Evolutionary conservation across 2,113 vertebrate species (phyloP), one percentile per base, ranked within the genome.

Genomic region (Microcebus jonahi): DNA sequence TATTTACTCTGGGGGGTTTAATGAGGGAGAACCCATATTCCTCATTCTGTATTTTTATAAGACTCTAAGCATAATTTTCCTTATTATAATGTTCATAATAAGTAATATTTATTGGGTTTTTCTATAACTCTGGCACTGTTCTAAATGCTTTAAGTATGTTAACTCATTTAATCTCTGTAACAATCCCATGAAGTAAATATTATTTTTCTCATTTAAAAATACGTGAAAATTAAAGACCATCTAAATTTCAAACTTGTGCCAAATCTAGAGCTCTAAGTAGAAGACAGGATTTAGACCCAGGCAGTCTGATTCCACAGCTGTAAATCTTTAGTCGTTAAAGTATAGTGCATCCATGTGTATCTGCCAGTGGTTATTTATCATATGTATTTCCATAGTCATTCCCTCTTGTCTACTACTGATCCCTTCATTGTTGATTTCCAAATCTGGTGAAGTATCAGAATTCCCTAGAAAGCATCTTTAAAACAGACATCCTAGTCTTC

Each of bases 181-280:
- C 83, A 82, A 87, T 63, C 2, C 36, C 31, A 83, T 18, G 4
- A 31, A 14, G 48, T 67, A 70, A 29, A 29, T 61, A 77, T 9
- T 5, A 53, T 27, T 89, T 82, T 89, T 96, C 31, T 85, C 27
- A 91, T 61, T 96, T 83, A 39, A 95, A 86, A 75, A 50, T 89
- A 55, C 50, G 5, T 65, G 11, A 36, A 65, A 94, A 94, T 67
- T 81, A 71, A 67, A 85, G 36, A 85, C 14, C 17, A 80, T 21
- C 5, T 21, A 79, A 29, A 50, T 50, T 88, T 79, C 45, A 75
- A 75, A 67, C 48, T n/a, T 71, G 31, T 8, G 14, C 14, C 0
- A 68, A 53, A 91, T 48, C 48, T 67, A 90, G 2, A 57, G 48
- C 23, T 80, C 15, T 75, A 75, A 23, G 27, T 67, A 13, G 1